Conservation (phyloP, 2,113 vertebrate species). For the Zosterops hypoxanthus region DNA sequence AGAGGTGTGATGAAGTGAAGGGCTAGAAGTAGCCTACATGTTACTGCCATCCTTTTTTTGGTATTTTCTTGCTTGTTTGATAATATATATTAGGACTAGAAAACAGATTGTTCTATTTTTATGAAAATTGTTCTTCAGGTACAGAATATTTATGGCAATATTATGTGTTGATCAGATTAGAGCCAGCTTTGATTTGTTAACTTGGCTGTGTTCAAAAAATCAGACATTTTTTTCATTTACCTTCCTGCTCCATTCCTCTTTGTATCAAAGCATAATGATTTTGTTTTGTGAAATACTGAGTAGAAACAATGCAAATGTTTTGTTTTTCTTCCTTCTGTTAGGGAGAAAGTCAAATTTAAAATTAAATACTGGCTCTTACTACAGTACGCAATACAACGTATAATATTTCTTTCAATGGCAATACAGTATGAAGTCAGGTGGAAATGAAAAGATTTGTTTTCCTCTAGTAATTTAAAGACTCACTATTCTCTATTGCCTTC, state of each 20-base stretch:
- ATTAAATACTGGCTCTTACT: not conserved
- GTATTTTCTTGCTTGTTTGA: not conserved
- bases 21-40: not conserved
- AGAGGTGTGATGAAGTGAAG: not conserved
- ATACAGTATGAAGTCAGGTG: not conserved
- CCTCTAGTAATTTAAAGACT: not conserved
- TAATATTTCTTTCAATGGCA: not conserved
- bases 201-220: not conserved
- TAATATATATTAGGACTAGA: no score
- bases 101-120: not conserved
- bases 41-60: not conserved
- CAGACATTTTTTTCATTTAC: not conserved
- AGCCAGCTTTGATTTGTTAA: not conserved
- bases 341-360: not conserved
- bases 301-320: not conserved
- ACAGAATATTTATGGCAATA: not conserved
- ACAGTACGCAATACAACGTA: fast-evolving
- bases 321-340: not conserved
- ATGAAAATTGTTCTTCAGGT: not conserved
- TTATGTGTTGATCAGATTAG: not conserved
- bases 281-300: not conserved
- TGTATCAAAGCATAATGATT: not conserved
- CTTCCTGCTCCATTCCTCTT: not conserved
- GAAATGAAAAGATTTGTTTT: not conserved
- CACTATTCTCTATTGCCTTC: not conserved